A percentile compares a stretch with the other conserved stretches of the same genome.
Evolutionary conservation across 1,140 invertebrate species (phyloP).

Genomic region (Drosophila tristis): DNA sequence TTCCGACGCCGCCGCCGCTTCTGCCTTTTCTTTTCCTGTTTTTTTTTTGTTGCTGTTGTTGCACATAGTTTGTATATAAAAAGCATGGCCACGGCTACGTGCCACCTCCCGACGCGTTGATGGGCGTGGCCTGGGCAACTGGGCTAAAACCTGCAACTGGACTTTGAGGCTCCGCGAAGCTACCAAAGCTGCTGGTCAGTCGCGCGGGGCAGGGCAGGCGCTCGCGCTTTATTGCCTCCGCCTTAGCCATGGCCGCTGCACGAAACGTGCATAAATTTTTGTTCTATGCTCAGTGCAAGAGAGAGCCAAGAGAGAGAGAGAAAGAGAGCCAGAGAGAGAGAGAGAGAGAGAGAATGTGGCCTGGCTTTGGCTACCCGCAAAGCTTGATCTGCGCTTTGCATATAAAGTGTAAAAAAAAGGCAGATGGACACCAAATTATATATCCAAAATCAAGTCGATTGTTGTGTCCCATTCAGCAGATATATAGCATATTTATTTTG

Average conservation of each 20-base stretch:
- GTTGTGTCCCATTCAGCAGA: too few species aligned
- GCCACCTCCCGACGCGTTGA: background rate
- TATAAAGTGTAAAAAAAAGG: too few species aligned
- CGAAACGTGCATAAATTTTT: constrained; percentile 67
- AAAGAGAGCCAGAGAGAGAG: background rate
- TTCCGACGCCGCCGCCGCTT: constrained; percentile 8
- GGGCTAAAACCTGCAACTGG: constrained; percentile 24
- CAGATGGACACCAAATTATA: too few species aligned
- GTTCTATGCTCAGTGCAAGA: constrained; percentile 36
- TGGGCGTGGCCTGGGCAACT: constrained; percentile 51
- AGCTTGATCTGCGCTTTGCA: too few species aligned
- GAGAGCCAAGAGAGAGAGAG: constrained; percentile 5
- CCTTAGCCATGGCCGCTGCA: constrained; percentile 28
- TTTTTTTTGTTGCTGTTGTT: constrained; percentile 37
- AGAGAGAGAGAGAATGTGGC: background rate
- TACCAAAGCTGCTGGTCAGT: constrained; percentile 28
- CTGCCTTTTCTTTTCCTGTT: constrained; percentile 5
- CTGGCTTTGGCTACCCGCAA: too few species aligned
- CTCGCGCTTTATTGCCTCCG: constrained; percentile 53
- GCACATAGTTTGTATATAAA: constrained; percentile 80
- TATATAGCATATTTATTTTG: too few species aligned
- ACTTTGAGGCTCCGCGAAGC: too few species aligned
- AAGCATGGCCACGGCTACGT: constrained; percentile 65
- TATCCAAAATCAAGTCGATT: too few species aligned
- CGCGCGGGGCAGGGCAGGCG: constrained; percentile 7